Conservation (phyloP, 2,797 vertebrate genomes). For the Chloroceryle amazona region DNA sequence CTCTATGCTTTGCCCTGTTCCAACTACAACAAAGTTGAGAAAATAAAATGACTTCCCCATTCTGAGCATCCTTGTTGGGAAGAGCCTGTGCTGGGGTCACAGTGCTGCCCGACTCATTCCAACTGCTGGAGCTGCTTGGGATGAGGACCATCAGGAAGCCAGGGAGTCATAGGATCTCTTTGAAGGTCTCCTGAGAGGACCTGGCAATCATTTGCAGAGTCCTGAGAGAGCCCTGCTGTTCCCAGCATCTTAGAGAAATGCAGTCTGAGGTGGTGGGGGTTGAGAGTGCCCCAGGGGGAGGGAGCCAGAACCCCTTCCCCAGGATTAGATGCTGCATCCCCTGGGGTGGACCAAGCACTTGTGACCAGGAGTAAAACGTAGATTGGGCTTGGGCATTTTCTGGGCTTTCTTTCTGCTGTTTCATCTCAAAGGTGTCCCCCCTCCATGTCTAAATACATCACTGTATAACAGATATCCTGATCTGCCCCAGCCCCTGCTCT, state of each 20-base stretch:
- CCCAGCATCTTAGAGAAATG: background rate
- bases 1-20: background rate
- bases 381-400: background rate
- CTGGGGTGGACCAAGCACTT: accelerated
- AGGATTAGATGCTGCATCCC: background rate
- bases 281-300: background rate
- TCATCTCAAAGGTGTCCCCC: background rate
- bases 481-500: background rate
- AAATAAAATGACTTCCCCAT: accelerated
- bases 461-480: background rate
- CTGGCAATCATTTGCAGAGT: background rate
- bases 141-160: background rate
- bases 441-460: accelerated
- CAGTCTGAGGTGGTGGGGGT: accelerated
- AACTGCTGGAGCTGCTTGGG: background rate
- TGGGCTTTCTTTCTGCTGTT: background rate
- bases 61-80: background rate
- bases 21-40: background rate
- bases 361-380: background rate
- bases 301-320: background rate
- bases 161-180: background rate
- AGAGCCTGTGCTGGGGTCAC: accelerated
- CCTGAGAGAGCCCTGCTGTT: background rate
- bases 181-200: background rate
- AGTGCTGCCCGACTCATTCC: background rate